A percentile compares a stretch with the other conserved stretches of the same genome.
Evolutionary conservation across 2,888 invertebrate genomes (phyloP).

Genomic region (Agrenia bidenticulata): DNA sequence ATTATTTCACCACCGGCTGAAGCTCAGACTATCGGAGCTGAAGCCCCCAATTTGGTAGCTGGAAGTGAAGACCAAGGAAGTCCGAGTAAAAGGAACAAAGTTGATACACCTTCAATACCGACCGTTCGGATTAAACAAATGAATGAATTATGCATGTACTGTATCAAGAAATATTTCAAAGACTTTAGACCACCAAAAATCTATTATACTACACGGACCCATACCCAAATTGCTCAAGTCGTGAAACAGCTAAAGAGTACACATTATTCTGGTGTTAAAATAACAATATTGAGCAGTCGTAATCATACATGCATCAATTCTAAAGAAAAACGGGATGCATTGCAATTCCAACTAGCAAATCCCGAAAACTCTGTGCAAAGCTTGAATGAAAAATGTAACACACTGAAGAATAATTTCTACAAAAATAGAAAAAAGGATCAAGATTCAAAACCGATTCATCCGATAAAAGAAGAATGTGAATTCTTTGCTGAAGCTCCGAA

Average conservation of each 20-base stretch:
- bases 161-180: conserved; percentile 23
- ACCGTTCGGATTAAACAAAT: too few species aligned
- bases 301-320: conserved; percentile 34
- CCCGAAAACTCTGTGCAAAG: neutral
- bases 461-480: conserved; percentile 18
- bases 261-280: conserved; percentile 25
- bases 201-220: conserved; percentile 45
- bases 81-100: too few species aligned
- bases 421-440: conserved; percentile 1
- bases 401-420: conserved; percentile 20
- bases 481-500: conserved; percentile 15
- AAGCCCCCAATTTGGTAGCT: too few species aligned
- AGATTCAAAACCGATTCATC: neutral
- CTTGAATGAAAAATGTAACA: conserved; percentile 25
- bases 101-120: too few species aligned
- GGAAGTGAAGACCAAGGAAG: too few species aligned
- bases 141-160: conserved; percentile 20
- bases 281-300: conserved; percentile 43
- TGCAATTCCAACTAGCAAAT: neutral
- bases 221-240: conserved; percentile 45
- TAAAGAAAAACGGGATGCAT: conserved; percentile 3
- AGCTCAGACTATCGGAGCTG: neutral
- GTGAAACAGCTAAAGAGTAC: conserved; percentile 41
- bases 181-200: conserved; percentile 27
- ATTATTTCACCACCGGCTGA: too few species aligned